Conservation (phyloP, 2,113 vertebrate species). For the Nymphicus hollandicus region DNA sequence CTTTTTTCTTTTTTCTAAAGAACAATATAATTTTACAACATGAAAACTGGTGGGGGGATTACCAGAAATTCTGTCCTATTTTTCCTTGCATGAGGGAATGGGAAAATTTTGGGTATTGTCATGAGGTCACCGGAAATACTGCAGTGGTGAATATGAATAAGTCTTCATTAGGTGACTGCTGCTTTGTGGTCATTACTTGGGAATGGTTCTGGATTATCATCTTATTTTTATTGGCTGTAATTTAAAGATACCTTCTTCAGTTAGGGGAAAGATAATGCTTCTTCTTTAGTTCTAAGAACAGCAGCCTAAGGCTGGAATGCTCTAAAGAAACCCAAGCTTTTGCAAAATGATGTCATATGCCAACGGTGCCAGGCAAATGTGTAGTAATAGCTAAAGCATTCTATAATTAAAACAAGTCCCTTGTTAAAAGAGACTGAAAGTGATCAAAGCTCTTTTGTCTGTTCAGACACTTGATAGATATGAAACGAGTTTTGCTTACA, state of each 20-base stretch:
- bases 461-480: constrained; percentile 46
- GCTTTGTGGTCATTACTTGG: constrained; percentile 18
- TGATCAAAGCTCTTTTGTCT: constrained; percentile 66
- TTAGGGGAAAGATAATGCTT: background rate
- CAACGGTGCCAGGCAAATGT: constrained; percentile 55
- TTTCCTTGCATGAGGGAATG: background rate
- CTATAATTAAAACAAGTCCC: constrained; percentile 70
- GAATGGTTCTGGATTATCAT: constrained; percentile 45
- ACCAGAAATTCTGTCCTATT: constrained; percentile 10
- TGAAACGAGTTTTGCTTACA: constrained; percentile 27
- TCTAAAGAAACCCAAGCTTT: constrained; percentile 48
- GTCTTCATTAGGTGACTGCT: constrained; percentile 21
- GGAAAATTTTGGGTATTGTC: background rate
- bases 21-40: background rate
- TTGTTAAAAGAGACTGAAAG: constrained; percentile 62
- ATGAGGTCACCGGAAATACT: constrained; percentile 20
- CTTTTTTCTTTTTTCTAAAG: background rate
- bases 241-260: constrained; percentile 52
- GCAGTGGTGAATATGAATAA: constrained; percentile 1
- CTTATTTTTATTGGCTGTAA: constrained; percentile 34
- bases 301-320: constrained; percentile 50
- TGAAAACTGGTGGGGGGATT: background rate
- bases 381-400: constrained; percentile 63
- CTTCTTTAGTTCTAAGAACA: constrained; percentile 47
- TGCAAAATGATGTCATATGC: constrained; percentile 53